Conservation (phyloP, 2,113 vertebrate genomes). For the Riparia riparia region DNA sequence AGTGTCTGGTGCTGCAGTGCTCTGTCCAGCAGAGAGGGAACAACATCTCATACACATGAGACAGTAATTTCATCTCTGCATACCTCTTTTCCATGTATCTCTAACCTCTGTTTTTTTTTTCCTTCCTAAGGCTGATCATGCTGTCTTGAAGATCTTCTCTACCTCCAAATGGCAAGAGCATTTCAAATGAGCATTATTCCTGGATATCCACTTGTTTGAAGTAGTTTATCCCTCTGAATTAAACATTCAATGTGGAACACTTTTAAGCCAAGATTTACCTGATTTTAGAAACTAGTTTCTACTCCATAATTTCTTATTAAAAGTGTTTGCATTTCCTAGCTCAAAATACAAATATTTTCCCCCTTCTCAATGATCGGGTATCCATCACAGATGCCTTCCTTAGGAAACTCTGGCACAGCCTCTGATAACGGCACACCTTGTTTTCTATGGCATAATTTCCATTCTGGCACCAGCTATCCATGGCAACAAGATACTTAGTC, state of each 20-base stretch:
- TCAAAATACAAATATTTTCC: background rate
- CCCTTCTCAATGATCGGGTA: background rate
- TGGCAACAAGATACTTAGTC: background rate
- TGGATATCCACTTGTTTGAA: background rate
- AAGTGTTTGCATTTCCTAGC: background rate
- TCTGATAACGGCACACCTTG: background rate
- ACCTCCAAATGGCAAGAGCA: background rate
- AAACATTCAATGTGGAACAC: background rate
- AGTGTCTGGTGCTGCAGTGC: background rate
- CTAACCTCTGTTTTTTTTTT: background rate
- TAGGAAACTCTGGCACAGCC: background rate
- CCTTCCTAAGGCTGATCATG: background rate
- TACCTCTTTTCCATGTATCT: background rate
- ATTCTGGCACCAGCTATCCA: background rate
- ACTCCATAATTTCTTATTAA: background rate
- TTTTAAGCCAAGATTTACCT: background rate
- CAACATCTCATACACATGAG: rapidly evolving
- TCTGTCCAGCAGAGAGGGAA: background rate
- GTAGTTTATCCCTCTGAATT: background rate
- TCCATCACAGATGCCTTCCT: background rate
- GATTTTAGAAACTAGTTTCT: background rate
- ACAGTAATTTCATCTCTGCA: background rate
- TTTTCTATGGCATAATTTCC: background rate
- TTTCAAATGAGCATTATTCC: background rate
- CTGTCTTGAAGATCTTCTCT: background rate